Conservation (phyloP, 2,113 vertebrate genomes). For the Noctilio leporinus region DNA sequence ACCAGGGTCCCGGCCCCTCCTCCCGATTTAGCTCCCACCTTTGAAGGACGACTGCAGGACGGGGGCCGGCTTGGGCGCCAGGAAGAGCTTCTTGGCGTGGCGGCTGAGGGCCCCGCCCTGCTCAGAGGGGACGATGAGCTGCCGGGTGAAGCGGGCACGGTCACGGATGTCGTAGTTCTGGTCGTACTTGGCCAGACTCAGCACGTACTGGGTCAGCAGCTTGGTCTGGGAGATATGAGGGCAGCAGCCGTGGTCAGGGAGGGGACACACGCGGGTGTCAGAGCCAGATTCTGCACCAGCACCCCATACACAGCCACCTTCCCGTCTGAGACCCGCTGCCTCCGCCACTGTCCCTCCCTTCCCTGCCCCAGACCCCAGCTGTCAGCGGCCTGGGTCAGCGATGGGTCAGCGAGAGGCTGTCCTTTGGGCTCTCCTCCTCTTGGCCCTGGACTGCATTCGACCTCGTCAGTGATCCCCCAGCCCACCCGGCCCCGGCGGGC, state of each 20-base stretch:
- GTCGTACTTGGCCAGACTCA: constrained; percentile 98
- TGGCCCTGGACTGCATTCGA: not conserved
- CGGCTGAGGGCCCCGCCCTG: constrained; percentile 96
- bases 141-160: constrained; percentile 95
- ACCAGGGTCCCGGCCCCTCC: not conserved
- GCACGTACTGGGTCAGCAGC: constrained; percentile 95
- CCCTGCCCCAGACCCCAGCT: not conserved
- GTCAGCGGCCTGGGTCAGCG: not conserved
- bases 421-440: not conserved
- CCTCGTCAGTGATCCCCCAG: not conserved
- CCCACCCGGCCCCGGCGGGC: not conserved
- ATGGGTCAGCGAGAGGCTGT: not conserved
- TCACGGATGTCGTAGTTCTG: constrained; percentile 99
- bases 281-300: not conserved
- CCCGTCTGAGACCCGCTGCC: not conserved
- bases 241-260: not conserved
- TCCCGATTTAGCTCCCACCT: constrained; percentile 80
- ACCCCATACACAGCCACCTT: not conserved
- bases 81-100: constrained; percentile 96
- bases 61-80: constrained; percentile 95
- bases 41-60: constrained; percentile 97
- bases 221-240: constrained; percentile 85
- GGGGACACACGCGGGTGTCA: not conserved
- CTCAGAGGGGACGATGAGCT: constrained; percentile 96
- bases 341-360: not conserved